Conservation (phyloP, 1,140 invertebrate species). For the Charaxes varanes region DNA sequence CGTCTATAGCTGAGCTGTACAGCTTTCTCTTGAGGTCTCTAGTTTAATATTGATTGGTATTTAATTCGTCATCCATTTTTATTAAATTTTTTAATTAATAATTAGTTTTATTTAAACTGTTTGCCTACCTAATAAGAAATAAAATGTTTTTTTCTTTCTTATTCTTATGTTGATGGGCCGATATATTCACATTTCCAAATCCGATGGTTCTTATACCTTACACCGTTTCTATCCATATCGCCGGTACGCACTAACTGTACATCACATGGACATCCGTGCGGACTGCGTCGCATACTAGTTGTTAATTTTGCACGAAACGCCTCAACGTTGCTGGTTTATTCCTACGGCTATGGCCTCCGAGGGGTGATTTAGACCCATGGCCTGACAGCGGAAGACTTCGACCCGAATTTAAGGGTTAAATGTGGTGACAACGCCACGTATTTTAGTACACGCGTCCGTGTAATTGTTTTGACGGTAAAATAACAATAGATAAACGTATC, state of each 20-base stretch:
- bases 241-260: conserved; percentile 37
- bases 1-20: too few relatives aligned
- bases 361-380: conserved; percentile 30
- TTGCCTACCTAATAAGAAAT: too few relatives aligned
- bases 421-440: conserved; percentile 15
- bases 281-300: conserved; percentile 26
- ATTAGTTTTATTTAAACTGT: too few relatives aligned
- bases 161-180: too few relatives aligned
- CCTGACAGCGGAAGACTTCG: conserved; percentile 23
- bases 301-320: conserved; percentile 46
- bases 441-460: conserved; percentile 5
- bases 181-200: neutral
- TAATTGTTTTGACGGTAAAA: conserved; percentile 14
- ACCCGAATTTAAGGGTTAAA: conserved; percentile 24
- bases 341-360: conserved; percentile 26
- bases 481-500: neutral
- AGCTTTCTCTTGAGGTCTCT: too few relatives aligned
- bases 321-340: conserved; percentile 37
- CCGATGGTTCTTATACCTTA: conserved; percentile 10
- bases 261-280: conserved; percentile 25
- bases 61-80: too few relatives aligned
- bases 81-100: too few relatives aligned
- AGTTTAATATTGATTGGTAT: too few relatives aligned
- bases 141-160: too few relatives aligned
- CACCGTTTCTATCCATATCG: conserved; percentile 18